phyloP scores from a whole-genome alignment of 1,140 invertebrate genomes.

The Aphelinus certus region DNA sequence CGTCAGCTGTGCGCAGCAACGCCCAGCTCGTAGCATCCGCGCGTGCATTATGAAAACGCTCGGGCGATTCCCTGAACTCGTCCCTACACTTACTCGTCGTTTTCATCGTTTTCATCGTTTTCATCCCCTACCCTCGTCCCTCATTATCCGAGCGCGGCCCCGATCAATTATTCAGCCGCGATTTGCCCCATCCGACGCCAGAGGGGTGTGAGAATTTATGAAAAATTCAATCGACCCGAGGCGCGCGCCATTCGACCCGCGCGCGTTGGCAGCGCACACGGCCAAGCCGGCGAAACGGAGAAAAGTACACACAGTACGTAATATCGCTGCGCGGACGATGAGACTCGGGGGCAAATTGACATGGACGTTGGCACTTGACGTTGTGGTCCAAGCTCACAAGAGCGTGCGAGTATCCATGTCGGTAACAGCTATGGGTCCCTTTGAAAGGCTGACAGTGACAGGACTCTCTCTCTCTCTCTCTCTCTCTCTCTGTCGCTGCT shows the following conservation, averaged over 20 bases:
- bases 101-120: constrained; percentile 10
- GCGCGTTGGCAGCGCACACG: background rate
- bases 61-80: constrained; percentile 38
- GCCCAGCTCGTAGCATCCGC: constrained; percentile 1
- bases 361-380: too few relatives aligned
- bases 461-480: too few relatives aligned
- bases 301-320: too few relatives aligned
- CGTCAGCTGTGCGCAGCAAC: background rate
- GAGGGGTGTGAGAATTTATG: background rate
- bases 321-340: too few relatives aligned
- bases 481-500: too few relatives aligned
- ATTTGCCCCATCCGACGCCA: background rate
- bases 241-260: constrained; percentile 6
- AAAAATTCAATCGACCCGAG: constrained; percentile 3
- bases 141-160: background rate
- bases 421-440: too few relatives aligned
- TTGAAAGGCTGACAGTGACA: too few relatives aligned
- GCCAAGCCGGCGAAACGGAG: background rate
- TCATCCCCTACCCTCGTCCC: constrained; percentile 5
- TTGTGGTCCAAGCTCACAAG: too few relatives aligned
- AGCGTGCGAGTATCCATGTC: too few relatives aligned
- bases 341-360: too few relatives aligned
- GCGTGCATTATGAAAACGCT: constrained; percentile 22
- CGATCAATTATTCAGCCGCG: background rate
- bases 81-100: background rate